Evolutionary conservation across 2,888 invertebrate species (phyloP).

Genomic region (Drosophila atripex): DNA sequence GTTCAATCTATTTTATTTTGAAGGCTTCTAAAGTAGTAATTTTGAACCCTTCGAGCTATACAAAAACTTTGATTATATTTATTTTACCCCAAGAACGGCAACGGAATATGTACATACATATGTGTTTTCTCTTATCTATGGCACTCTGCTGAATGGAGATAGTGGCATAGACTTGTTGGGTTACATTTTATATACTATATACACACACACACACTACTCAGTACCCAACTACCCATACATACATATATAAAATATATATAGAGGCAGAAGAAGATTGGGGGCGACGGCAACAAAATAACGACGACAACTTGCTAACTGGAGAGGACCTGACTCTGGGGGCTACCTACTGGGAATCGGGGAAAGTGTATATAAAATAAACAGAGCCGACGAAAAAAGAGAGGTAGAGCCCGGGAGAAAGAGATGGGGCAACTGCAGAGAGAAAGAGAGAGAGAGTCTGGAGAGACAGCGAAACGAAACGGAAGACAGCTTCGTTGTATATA

Average conservation of each 20-base stretch:
- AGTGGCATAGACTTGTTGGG: conserved; percentile 48
- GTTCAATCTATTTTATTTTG: not conserved
- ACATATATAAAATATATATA: not conserved
- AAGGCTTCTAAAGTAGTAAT: not conserved
- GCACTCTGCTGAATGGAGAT: conserved; percentile 30
- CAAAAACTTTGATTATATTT: conserved; percentile 37
- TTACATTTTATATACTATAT: conserved; percentile 40
- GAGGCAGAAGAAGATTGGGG: conserved; percentile 17
- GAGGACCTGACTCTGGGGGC: conserved; percentile 36
- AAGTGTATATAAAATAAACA: conserved; percentile 53
- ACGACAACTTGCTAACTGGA: conserved; percentile 68
- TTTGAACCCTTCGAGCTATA: not conserved
- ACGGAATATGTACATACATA: conserved; percentile 11
- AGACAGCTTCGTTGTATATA: conserved; percentile 73
- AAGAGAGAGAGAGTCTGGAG: conserved; percentile 19
- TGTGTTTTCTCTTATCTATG: conserved; percentile 33
- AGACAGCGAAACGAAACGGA: conserved; percentile 22
- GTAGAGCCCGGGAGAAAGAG: conserved; percentile 11
- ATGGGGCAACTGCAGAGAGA: not conserved
- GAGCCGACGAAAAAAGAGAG: conserved; percentile 15
- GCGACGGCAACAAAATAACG: conserved; percentile 63
- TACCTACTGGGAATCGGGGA: conserved; percentile 43
- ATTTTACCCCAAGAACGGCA: conserved; percentile 1
- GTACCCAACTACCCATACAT: not conserved
- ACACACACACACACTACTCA: conserved; percentile 8